Conservation (phyloP, 1,140 invertebrate species). For the Drosophila mauritiana region DNA sequence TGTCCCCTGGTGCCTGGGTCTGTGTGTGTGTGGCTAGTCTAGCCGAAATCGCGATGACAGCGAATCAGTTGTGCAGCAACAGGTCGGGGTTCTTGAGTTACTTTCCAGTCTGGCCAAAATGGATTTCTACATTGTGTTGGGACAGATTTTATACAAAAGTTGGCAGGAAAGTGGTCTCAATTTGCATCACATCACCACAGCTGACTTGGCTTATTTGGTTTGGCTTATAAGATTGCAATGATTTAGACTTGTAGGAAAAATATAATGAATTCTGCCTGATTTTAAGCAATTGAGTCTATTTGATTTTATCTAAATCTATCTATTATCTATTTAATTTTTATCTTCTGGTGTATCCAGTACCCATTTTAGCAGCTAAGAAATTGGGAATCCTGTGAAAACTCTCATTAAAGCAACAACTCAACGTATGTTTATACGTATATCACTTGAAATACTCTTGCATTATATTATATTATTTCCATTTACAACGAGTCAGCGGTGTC, state of each 20-base stretch:
- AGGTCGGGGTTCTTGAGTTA: slow-evolving; percentile 1
- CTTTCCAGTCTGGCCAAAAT: not conserved
- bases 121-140: not conserved
- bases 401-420: not conserved
- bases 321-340: no score
- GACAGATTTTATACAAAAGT: not conserved
- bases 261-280: no score
- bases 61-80: not conserved
- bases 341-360: no score
- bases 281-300: no score
- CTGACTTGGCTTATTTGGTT: not conserved
- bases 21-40: slow-evolving; percentile 5
- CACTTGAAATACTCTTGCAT: slow-evolving; percentile 6
- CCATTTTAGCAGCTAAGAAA: no score
- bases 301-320: no score
- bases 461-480: slow-evolving; percentile 30
- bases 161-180: not conserved
- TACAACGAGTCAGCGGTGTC: slow-evolving; percentile 6
- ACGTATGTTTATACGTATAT: not conserved
- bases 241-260: no score
- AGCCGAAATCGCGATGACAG: slow-evolving; percentile 27
- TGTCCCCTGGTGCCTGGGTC: slow-evolving; percentile 4
- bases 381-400: not conserved
- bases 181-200: not conserved
- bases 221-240: no score